Evolutionary conservation across 1,140 invertebrate genomes (phyloP), one percentile per base, ranked within the genome.

Genomic region (Pseudoatta argentina): DNA sequence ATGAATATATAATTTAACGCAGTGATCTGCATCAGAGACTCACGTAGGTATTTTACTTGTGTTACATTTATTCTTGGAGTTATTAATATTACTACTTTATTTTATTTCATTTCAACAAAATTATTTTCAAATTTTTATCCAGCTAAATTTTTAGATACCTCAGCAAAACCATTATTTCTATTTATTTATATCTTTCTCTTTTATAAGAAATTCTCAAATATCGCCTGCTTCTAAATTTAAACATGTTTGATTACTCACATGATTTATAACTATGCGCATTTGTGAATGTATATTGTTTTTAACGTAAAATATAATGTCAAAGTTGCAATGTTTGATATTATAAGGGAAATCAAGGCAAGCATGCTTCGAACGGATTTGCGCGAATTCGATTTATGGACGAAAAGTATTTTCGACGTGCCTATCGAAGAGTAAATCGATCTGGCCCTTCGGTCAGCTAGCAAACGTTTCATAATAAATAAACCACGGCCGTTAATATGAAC

Each of bases 381-480:
- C 39, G 53, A 75, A 63, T 75, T 75, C 39, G 53, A 75, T 75
- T 75, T 75, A 83, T 55, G 69, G 27, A 18, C 27, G 48, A 16
- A 61, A 82, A 59, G 55, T 39, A 48, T 73, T 82, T 82, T 61
- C 69, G 69, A 51, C 39, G 12, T 48, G 6, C 57, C 69, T 75
- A 83, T 75, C 79, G 69, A 73, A 61, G 79, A 83, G 57, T 61
- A 63, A 83, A 75, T 73, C 69, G 69, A 75, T 16, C 48, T 21
- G 79, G 24, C 55, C 69, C 79, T 75, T 83, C 79, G 79, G 79
- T 75, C 79, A 83, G 69, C 79, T 51, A 75, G 55, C 69, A 83
- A 83, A 83, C 69, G 79, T 83, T 83, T 83, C 69, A 73, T 83
- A 83, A 73, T 83, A 83, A 83, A 83, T 83, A 83, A 83, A 83